phyloP scores from a whole-genome alignment of 1,140 invertebrate genomes.

The Gerris buenoi region DNA sequence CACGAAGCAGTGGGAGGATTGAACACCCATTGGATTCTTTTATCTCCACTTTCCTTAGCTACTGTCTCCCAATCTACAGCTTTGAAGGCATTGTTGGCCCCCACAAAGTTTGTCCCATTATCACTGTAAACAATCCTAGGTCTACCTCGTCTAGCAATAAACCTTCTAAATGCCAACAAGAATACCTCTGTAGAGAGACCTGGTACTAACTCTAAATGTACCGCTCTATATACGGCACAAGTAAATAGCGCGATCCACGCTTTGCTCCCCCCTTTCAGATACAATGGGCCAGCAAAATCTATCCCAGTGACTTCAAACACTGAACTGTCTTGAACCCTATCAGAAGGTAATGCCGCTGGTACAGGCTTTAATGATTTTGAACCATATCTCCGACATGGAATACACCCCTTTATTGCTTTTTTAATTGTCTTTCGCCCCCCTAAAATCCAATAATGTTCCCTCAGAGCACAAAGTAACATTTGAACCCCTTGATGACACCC shows the following conservation, averaged over 20 bases:
- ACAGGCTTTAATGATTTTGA: not conserved
- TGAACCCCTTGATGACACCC: not conserved
- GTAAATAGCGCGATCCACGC: constrained; percentile 28
- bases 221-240: constrained; percentile 25
- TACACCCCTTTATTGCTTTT: not conserved
- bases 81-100: constrained; percentile 22
- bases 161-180: constrained; percentile 14
- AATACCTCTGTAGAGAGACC: constrained; percentile 24
- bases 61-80: constrained; percentile 24
- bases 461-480: not conserved
- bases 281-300: constrained; percentile 26
- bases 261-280: constrained; percentile 20
- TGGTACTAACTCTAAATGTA: constrained; percentile 27
- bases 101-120: constrained; percentile 29
- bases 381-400: not conserved
- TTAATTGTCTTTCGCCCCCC: not conserved
- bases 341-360: not conserved
- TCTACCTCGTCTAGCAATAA: constrained; percentile 6
- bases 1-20: constrained; percentile 29
- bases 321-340: not conserved
- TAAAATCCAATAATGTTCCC: not conserved
- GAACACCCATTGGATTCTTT: constrained; percentile 29
- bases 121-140: constrained; percentile 28
- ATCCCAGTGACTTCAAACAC: constrained; percentile 21
- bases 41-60: constrained; percentile 12